These are phyloP conservation scores for Coremacera marginata DNA, from an alignment of 2,888 invertebrate genomes.

Conservation along the genomic window DNA sequence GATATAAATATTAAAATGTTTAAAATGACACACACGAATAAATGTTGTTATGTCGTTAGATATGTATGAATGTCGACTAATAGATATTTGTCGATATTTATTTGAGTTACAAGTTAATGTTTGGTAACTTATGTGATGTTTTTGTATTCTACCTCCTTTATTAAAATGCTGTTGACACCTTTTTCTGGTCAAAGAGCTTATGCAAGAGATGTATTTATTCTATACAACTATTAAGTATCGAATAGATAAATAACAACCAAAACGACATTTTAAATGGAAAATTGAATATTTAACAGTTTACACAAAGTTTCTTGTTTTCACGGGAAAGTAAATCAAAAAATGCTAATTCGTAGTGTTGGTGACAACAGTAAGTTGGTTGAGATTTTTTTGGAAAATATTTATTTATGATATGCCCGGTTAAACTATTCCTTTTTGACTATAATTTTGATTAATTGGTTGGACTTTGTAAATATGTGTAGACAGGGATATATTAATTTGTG, in stretches of 20 bases:
- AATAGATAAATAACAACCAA: background rate
- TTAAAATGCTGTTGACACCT: constrained; percentile 20
- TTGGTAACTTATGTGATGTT: background rate
- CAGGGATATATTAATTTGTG: too few species aligned
- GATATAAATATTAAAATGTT: background rate
- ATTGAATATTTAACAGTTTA: background rate
- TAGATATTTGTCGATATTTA: background rate
- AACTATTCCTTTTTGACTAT: too few species aligned
- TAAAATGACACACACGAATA: background rate
- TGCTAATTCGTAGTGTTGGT: background rate
- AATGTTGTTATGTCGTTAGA: too few species aligned
- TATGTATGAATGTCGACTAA: background rate
- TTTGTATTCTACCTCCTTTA: background rate
- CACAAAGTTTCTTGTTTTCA: background rate
- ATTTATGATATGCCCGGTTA: background rate
- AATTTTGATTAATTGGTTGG: too few species aligned
- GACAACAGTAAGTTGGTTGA: background rate
- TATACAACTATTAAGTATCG: background rate
- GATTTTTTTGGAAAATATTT: background rate
- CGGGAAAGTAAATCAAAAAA: background rate
- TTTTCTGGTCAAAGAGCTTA: background rate
- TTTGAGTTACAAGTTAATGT: constrained; percentile 6
- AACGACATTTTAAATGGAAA: background rate
- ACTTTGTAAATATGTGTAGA: too few species aligned
- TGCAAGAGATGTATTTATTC: background rate